Evolutionary conservation across 2,113 vertebrate species (phyloP).

Genomic region (Cyprinus carpio): DNA sequence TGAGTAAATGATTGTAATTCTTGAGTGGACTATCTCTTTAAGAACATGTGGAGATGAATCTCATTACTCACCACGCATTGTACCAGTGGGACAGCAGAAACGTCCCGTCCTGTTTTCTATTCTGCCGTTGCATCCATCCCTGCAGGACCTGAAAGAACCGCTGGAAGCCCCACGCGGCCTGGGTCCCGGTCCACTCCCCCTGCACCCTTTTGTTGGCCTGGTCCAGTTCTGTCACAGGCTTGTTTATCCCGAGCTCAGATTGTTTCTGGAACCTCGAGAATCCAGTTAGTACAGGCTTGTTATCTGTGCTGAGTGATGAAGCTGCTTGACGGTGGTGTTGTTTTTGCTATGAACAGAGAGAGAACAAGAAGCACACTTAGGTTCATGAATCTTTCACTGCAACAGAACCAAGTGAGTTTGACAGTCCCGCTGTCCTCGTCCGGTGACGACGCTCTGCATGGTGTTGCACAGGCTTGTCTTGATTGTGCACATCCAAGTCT

Average conservation of each 20-base stretch:
- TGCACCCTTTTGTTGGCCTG: constrained; percentile 60
- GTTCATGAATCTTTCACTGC: constrained; percentile 32
- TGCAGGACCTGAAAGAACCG: constrained; percentile 57
- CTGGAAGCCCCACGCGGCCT: constrained; percentile 56
- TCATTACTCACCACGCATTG: constrained; percentile 77
- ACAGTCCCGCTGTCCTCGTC: constrained; percentile 20
- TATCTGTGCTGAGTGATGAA: not conserved
- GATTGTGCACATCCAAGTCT: not conserved
- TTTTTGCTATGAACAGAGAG: not conserved
- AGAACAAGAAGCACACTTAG: not conserved
- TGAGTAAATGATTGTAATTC: too few species aligned
- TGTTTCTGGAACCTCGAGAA: not conserved
- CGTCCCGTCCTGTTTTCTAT: constrained; percentile 62
- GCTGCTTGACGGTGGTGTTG: not conserved
- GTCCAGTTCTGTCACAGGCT: constrained; percentile 63
- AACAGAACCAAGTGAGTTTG: not conserved
- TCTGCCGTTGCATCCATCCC: constrained; percentile 61
- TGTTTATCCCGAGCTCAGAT: not conserved
- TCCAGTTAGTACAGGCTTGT: not conserved
- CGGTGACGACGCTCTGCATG: not conserved
- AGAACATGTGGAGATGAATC: not conserved
- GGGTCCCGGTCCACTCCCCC: constrained; percentile 32
- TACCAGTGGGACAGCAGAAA: constrained; percentile 67
- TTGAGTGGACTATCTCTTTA: too few species aligned
- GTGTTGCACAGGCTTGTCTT: not conserved